These are phyloP conservation scores for Rhinichthys klamathensis DNA, from an alignment of 2,113 vertebrate genomes.

Conservation along the genomic window DNA sequence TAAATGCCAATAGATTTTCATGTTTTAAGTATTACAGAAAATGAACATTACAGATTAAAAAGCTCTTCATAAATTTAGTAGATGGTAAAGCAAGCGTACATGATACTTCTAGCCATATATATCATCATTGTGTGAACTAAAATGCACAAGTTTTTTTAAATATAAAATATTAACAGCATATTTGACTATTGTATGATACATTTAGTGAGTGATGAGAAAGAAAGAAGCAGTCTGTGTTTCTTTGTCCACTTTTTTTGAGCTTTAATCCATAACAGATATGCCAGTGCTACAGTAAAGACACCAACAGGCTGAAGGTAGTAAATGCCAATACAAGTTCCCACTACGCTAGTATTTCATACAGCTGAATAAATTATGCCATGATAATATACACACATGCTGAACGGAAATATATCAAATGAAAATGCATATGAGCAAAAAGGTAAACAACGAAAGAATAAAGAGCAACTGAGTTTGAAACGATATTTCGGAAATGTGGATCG, in stretches of 20 bases:
- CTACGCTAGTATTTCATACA: constrained; percentile 93
- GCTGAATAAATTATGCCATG: constrained; percentile 98
- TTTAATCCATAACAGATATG: constrained; percentile 95
- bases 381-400: constrained; percentile 85
- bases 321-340: constrained; percentile 89
- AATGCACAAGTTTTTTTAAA: background rate
- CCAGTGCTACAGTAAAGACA: constrained; percentile 94
- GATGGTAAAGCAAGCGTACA: background rate
- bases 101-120: background rate
- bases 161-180: background rate
- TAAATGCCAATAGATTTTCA: constrained; percentile 52
- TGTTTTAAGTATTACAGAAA: constrained; percentile 44
- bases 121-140: background rate
- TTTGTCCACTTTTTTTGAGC: constrained; percentile 67
- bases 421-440: constrained; percentile 74
- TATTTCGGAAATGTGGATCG: constrained; percentile 21
- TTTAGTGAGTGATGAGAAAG: constrained; percentile 3
- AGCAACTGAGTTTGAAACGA: constrained; percentile 39
- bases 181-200: constrained; percentile 4
- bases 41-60: constrained; percentile 43
- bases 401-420: constrained; percentile 74
- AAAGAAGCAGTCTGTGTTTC: constrained; percentile 19
- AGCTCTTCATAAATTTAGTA: constrained; percentile 7
- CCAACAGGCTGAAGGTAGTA: constrained; percentile 91
- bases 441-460: constrained; percentile 58